Base-by-base conservation (phyloP, 2,797 vertebrate genomes). In the Mus minutoides region DNA sequence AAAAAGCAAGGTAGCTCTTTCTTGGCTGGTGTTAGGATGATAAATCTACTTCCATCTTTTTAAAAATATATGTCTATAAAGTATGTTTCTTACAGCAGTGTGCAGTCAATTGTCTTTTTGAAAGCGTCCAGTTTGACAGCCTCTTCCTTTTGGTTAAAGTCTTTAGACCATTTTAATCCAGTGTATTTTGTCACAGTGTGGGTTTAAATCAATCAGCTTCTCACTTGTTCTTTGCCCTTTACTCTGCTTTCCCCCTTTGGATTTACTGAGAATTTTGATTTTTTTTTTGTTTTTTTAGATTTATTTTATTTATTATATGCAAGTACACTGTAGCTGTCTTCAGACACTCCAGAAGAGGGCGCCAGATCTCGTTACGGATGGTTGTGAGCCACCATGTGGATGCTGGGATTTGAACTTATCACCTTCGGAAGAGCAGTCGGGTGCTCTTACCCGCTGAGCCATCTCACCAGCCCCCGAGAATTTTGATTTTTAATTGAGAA, bases 141-240 rank as follows among this genome's bases (percentile, higher is more conserved):
- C 67, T 31, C 43, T 87, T 95, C 37, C 75, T 90, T 95, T 95
- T 88, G 56, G 54, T 88, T 62, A 43, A 75, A 58, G 9, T 84
- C 58, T 89, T 91, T 56, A 79, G 77, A 64, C 34, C 5, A 34
- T 79, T 94, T 92, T 90, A 16, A 79, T 90, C 79, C 83, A 52
- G 58, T 79, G 79, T 91, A 56, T 89, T 78, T 93, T 1, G 58
- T 54, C 34, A 83, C 46, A 56, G 43, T 91, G 7, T 60, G 29
- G 76, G 56, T 77, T 94, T 85, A 94, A 90, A 77, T 10, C 37
- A 62, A 10, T 26, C 58, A 31, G 26, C 26, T 62, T 43, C 62
- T 83, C 58, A 62, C 24, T 43, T 94, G 21, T 56, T 93, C 37
- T 94, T 88, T 96, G 76, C 87, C 22, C 34, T 26, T 34, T 87